phyloP scores from a whole-genome alignment of 2,113 vertebrate species.

The Mesocricetus auratus region DNA sequence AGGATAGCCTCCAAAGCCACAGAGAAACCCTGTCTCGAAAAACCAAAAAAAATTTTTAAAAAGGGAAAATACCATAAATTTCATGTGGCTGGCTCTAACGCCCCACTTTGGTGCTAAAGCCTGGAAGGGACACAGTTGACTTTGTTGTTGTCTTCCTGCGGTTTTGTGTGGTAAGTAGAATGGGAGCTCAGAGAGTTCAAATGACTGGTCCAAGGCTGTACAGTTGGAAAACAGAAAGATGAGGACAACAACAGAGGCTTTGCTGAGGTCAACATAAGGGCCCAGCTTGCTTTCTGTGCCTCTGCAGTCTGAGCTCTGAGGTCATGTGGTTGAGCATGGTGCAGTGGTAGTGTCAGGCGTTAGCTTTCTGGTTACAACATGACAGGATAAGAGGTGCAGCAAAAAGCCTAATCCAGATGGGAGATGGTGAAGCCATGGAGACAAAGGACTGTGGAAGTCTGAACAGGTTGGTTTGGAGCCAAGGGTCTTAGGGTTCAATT shows the following conservation, averaged over 20 bases:
- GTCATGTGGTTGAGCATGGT: not conserved
- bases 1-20: too few relatives aligned
- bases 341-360: too few relatives aligned
- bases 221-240: not conserved
- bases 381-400: not conserved
- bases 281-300: not conserved
- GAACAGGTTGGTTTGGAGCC: not conserved
- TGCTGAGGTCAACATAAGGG: too few relatives aligned
- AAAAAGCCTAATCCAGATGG: not conserved
- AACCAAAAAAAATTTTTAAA: too few relatives aligned
- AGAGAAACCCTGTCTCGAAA: too few relatives aligned
- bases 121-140: not conserved
- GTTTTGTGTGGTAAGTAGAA: not conserved
- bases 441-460: not conserved
- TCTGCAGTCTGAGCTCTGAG: not conserved
- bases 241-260: not conserved
- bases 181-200: slow-evolving; percentile 16
- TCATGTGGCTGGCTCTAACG: not conserved
- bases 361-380: not conserved
- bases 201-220: not conserved
- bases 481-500: not conserved
- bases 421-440: not conserved
- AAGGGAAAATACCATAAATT: not conserved
- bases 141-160: not conserved
- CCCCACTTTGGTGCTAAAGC: not conserved